Base-by-base conservation (phyloP, 2,113 vertebrate genomes). In the Pterophyllum scalare region DNA sequence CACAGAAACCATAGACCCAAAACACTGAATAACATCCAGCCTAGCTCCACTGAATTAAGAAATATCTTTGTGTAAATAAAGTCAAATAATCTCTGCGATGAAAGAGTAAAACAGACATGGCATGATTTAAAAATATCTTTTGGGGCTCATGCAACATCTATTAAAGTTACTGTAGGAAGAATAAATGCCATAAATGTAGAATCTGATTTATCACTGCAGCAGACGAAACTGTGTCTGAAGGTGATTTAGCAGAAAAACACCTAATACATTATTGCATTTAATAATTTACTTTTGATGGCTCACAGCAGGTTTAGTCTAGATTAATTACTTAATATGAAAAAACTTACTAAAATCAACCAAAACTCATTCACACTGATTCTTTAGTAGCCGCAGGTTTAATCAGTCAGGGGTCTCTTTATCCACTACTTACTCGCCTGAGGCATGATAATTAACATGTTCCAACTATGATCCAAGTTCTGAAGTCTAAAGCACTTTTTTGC, bases 141-240 rank as follows among this genome's bases (percentile, higher is more conserved):
- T 52, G 7, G 15, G 46, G 6, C 17, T 52, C 46, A 31, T 54
- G 19, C 6, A 31, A 52, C 26, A 33, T 72, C 6, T n/a, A 5
- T 54, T 72, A 72, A 54, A 52, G 31, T n/a, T 54, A 31, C 46
- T 72, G 17, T n/a, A 13, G 17, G 10, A 72, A 72, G 24, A 72
- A 12, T 31, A 54, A 3, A 72, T 72, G n/a, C n/a, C n/a, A n/a
- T n/a, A n/a, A n/a, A n/a, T n/a, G n/a, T n/a, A n/a, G n/a, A n/a
- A n/a, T n/a, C n/a, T n/a, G n/a, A n/a, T n/a, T n/a, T n/a, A n/a
- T n/a, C n/a, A n/a, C n/a, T n/a, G n/a, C n/a, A n/a, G n/a, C n/a
- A n/a, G n/a, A n/a, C n/a, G n/a, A n/a, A n/a, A n/a, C n/a, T n/a
- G 35, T 40, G 46, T 72, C 67, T 52, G 67, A 72, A 52, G 67